Percentiles rank a stretch among this genome's conserved stretches.
Conservation (phyloP, 2,888 invertebrate genomes). For the Lasius platythorax region DNA sequence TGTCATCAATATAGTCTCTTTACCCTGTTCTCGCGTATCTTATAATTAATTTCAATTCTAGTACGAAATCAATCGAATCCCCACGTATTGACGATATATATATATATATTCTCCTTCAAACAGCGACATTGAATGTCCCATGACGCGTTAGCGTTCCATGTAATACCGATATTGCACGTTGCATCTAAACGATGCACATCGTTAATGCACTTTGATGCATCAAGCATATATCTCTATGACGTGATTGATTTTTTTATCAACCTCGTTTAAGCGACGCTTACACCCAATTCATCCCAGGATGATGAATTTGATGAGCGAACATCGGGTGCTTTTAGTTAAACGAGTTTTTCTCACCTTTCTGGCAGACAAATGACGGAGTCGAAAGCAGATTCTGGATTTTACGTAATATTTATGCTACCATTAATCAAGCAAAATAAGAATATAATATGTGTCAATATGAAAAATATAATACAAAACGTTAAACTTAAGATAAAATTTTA, state of each 20-base stretch:
- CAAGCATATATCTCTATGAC: conserved; percentile 4
- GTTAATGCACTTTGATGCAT: conserved; percentile 34
- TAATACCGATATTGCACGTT: conserved; percentile 27
- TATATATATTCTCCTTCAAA: conserved; percentile 4
- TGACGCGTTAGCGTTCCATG: conserved; percentile 21
- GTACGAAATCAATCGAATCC: conserved; percentile 24
- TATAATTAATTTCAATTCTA: conserved; percentile 16
- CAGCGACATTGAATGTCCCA: conserved; percentile 14
- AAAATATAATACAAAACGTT: background rate
- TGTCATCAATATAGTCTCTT: background rate
- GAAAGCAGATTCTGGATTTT: background rate
- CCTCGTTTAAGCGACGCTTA: conserved; percentile 21
- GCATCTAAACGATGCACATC: conserved; percentile 26
- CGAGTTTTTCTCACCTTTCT: conserved; percentile 27
- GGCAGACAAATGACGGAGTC: background rate
- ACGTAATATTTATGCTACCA: background rate
- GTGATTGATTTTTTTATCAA: conserved; percentile 55
- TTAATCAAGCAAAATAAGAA: conserved; percentile 10
- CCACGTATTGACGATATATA: background rate
- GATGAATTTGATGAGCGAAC: conserved; percentile 41
- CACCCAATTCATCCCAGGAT: conserved; percentile 16
- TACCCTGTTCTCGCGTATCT: background rate
- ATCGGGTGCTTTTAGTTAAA: conserved; percentile 36
- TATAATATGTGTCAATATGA: background rate
- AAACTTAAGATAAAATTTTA: background rate